Evolutionary conservation across 2,888 invertebrate genomes (phyloP), one percentile per base, ranked within the genome.

Genomic region (Caenorhabditis becei): DNA sequence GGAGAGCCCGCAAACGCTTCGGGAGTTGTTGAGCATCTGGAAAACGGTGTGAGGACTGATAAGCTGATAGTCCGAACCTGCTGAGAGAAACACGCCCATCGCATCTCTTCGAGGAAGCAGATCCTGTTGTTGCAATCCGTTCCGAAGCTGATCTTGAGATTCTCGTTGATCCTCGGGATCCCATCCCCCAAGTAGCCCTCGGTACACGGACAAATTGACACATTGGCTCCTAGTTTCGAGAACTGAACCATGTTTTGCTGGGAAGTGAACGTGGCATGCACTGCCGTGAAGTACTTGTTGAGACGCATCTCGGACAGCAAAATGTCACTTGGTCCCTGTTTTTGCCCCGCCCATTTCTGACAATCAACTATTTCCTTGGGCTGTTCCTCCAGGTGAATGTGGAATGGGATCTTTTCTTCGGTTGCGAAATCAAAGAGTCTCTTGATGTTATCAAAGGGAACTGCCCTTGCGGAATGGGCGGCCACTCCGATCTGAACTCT

Each of bases 161-260:
- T 63, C 26, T 83, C 84, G 41, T 58, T 81, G 54, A 90, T 59
- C 20, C 65, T 49, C 0, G 90, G 90, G 8, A 90, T 85, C 1
- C 90, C 90, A 65, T 90, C 90, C 1, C 90, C 90, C 7, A 90
- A 79, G 53, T 89, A 90, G n/a, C 89, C 88, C 83, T 90, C 91
- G 2, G 91, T 90, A 47, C 85, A 81, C 1, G 90, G 89, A 63
- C 89, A 90, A 26, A 90, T 82, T 14, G 89, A 86, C 11, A 90
- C 79, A 75, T 90, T 89, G 16, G 83, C 87, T 10, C 83, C 85
- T 26, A 77, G 47, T 18, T 77, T 71, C 8, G 87, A 53, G 53
- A 88, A 80, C 20, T 77, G 82, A n/a, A 78, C 59, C 83, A 90
- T 84, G 20, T 85, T 77, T 11, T 61, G 47, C 2, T 71, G 23